Evolutionary conservation across 2,113 vertebrate genomes (phyloP).

Genomic region (Egretta garzetta): DNA sequence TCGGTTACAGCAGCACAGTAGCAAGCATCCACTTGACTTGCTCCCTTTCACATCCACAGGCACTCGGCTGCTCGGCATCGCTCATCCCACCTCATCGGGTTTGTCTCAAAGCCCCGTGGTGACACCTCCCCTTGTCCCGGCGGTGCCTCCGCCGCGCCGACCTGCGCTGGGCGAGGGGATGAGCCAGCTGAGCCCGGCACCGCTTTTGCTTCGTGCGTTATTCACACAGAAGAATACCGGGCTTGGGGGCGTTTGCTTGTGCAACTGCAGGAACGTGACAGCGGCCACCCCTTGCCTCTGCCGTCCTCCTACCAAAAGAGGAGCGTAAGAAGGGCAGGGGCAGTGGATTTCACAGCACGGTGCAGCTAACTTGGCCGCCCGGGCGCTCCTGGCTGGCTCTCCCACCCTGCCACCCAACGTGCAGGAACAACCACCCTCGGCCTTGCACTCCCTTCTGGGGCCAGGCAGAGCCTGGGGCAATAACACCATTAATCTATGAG

Average conservation of each 20-base stretch:
- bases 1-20: not conserved
- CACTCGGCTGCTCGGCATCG: not conserved
- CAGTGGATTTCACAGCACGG: not conserved
- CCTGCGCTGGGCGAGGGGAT: not conserved
- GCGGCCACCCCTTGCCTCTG: not conserved
- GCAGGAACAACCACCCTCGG: rapidly evolving
- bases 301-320: not conserved
- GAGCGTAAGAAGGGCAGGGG: rapidly evolving
- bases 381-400: rapidly evolving
- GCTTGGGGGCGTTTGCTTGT: rapidly evolving
- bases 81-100: not conserved
- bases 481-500: rapidly evolving
- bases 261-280: rapidly evolving
- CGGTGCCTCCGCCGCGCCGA: rapidly evolving
- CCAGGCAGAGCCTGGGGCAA: not conserved
- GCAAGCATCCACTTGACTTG: not conserved
- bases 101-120: not conserved
- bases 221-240: not conserved
- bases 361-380: too few relatives aligned
- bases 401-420: not conserved
- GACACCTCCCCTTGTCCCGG: not conserved
- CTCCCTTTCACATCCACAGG: not conserved
- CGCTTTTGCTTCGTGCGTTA: not conserved
- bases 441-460: not conserved
- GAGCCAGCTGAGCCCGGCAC: not conserved